A percentile compares a stretch with the other conserved stretches of the same genome.
Conservation (phyloP, 2,113 vertebrate genomes). For the Fukomys damarensis region DNA sequence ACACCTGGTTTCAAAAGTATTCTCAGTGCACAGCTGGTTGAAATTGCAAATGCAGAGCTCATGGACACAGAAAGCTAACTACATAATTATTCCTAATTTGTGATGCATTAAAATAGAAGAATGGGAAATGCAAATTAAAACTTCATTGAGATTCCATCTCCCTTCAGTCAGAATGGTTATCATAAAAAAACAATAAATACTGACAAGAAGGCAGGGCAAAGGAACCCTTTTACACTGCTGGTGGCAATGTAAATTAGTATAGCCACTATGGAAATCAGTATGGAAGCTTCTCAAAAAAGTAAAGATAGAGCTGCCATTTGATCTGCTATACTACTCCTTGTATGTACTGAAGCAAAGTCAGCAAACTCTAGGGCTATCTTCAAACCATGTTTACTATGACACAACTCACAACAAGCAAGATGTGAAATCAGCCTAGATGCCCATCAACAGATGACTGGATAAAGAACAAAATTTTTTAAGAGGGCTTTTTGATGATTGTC, state of each 20-base stretch:
- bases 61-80: not conserved
- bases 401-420: not conserved
- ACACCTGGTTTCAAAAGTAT: no score
- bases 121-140: not conserved
- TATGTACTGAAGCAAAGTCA: not conserved
- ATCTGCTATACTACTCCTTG: not conserved
- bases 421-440: not conserved
- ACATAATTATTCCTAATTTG: not conserved
- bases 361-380: not conserved
- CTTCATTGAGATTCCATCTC: no score
- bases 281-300: not conserved
- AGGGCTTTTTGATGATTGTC: no score
- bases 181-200: not conserved
- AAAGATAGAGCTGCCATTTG: not conserved
- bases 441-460: not conserved
- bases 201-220: not conserved
- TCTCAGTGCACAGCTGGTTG: not conserved
- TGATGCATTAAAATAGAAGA: not conserved
- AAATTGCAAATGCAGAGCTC: not conserved
- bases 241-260: not conserved
- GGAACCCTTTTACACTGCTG: not conserved
- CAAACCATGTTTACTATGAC: not conserved
- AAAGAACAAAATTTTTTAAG: not conserved
- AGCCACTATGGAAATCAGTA: not conserved
- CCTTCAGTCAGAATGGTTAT: not conserved